Evolutionary conservation across 2,888 invertebrate species (phyloP).

Genomic region (Liposcelis brunnea): DNA sequence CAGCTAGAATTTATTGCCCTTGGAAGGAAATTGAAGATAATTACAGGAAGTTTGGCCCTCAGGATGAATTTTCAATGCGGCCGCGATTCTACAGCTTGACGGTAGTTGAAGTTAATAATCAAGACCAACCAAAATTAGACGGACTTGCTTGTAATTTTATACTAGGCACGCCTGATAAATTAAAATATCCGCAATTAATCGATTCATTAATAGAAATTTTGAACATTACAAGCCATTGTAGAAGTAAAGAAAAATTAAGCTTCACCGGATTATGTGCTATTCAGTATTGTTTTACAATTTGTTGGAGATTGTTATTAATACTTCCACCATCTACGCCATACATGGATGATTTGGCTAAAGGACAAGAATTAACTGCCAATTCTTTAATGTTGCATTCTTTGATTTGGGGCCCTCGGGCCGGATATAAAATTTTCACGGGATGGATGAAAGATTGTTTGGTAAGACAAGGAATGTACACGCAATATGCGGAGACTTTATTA

Average conservation of each 20-base stretch:
- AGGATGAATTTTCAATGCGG: constrained; percentile 52
- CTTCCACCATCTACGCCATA: constrained; percentile 81
- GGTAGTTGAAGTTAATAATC: constrained; percentile 50
- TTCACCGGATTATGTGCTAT: constrained; percentile 59
- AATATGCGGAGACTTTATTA: constrained; percentile 51
- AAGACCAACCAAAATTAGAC: constrained; percentile 70
- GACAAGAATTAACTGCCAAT: constrained; percentile 44
- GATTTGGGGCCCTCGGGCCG: constrained; percentile 76
- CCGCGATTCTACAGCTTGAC: constrained; percentile 86
- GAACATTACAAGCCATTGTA: constrained; percentile 55
- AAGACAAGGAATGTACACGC: constrained; percentile 79
- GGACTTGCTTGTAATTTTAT: constrained; percentile 87
- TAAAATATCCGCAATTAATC: constrained; percentile 72
- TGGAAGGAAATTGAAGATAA: constrained; percentile 63
- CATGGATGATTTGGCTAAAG: constrained; percentile 59
- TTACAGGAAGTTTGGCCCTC: constrained; percentile 41
- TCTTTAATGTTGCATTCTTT: constrained; percentile 56
- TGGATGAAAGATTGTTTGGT: constrained; percentile 87
- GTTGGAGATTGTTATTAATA: constrained; percentile 70
- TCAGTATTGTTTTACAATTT: constrained; percentile 78
- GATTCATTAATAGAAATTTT: constrained; percentile 72
- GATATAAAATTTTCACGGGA: constrained; percentile 65
- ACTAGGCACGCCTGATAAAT: constrained; percentile 76
- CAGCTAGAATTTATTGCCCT: constrained; percentile 46
- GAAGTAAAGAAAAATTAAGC: constrained; percentile 33